These are phyloP conservation scores for Hirundo rustica DNA, from an alignment of 2,797 vertebrate species.

Conservation along the genomic window DNA sequence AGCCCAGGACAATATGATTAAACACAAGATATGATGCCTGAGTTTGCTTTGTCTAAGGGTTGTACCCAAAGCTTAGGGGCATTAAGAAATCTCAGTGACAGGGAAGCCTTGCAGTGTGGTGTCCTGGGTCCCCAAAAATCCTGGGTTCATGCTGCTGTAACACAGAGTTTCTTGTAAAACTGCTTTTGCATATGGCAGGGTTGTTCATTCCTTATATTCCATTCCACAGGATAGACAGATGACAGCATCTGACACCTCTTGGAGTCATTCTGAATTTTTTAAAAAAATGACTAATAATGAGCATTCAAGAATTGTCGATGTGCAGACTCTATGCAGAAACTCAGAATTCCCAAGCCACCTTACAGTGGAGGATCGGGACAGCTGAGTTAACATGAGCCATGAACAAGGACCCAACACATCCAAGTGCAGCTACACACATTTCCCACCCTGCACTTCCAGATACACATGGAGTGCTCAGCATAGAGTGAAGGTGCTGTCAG, in stretches of 20 bases:
- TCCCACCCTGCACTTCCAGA: slow-evolving; percentile 21
- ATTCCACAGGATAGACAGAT: neutral
- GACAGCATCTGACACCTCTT: neutral
- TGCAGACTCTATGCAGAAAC: neutral
- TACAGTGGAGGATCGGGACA: neutral
- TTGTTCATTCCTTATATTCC: neutral
- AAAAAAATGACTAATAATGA: neutral
- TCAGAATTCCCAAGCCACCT: neutral
- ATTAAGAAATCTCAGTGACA: neutral
- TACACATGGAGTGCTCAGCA: neutral
- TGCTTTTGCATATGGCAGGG: neutral
- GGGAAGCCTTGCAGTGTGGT: neutral
- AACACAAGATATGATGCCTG: neutral
- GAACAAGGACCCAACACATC: accelerated
- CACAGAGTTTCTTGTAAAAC: neutral
- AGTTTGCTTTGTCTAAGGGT: neutral
- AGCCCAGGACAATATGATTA: neutral
- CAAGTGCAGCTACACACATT: neutral
- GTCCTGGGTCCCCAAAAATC: neutral
- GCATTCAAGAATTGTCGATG: neutral
- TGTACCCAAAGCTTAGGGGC: neutral
- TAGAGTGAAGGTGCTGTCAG: neutral
- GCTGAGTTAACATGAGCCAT: neutral
- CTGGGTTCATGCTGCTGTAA: neutral
- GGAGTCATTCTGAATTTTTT: neutral